Percentiles rank a stretch among this genome's conserved stretches.
phyloP scores from a whole-genome alignment of 2,888 invertebrate species.

The Agrochola litura region DNA sequence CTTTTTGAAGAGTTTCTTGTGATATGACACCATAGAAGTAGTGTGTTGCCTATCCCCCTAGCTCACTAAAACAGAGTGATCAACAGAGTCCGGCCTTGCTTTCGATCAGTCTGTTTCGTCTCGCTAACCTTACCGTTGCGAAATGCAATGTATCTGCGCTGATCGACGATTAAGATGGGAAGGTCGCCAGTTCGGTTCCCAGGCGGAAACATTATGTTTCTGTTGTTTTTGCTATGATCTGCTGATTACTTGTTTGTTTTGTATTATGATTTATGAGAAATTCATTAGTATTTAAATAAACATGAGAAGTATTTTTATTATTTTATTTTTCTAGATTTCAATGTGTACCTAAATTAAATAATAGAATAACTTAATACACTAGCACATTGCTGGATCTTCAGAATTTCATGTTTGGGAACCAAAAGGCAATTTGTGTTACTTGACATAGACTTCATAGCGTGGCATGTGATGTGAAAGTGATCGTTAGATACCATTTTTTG shows the following conservation, averaged over 20 bases:
- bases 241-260: slow-evolving; percentile 40
- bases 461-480: background rate
- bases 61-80: slow-evolving; percentile 30
- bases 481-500: too few relatives aligned
- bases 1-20: background rate
- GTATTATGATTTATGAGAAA: slow-evolving; percentile 32
- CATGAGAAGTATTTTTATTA: slow-evolving; percentile 30
- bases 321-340: background rate
- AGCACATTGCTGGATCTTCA: background rate
- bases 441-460: background rate
- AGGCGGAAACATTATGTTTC: slow-evolving; percentile 65
- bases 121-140: slow-evolving; percentile 65
- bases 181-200: slow-evolving; percentile 70
- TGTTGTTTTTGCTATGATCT: slow-evolving; percentile 41
- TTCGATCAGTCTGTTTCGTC: slow-evolving; percentile 57
- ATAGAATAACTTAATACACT: background rate
- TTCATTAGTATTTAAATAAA: slow-evolving; percentile 30
- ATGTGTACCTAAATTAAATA: background rate
- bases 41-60: background rate
- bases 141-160: slow-evolving; percentile 67
- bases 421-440: background rate
- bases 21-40: background rate
- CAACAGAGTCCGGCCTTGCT: slow-evolving; percentile 60
- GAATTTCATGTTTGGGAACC: background rate
- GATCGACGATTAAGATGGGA: slow-evolving; percentile 67